A percentile compares a stretch with the other conserved stretches of the same genome.
These are phyloP conservation scores for Drosophila crucigera DNA, from an alignment of 2,888 invertebrate genomes.

Conservation along the genomic window DNA sequence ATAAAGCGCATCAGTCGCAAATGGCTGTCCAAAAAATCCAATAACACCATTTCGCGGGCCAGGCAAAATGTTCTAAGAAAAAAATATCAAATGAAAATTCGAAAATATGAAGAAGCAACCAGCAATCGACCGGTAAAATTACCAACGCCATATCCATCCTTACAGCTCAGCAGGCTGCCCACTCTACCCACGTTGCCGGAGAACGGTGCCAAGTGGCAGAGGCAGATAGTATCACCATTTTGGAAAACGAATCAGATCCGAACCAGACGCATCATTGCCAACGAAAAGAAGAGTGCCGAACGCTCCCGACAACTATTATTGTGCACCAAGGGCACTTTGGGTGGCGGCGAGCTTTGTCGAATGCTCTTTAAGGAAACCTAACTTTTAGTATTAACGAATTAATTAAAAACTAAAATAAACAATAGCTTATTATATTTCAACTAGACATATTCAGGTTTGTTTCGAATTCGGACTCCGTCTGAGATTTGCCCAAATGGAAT, in stretches of 20 bases:
- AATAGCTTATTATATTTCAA: constrained; percentile 14
- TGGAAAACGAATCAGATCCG: constrained; percentile 55
- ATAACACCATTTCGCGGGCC: neutral
- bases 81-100: constrained; percentile 4
- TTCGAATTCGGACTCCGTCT: constrained; percentile 2
- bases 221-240: constrained; percentile 26
- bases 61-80: neutral
- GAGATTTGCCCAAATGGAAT: neutral
- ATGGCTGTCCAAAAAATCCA: neutral
- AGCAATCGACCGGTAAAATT: neutral
- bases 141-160: constrained; percentile 17
- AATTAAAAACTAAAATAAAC: neutral
- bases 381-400: constrained; percentile 16
- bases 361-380: constrained; percentile 77
- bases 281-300: constrained; percentile 77
- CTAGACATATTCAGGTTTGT: constrained; percentile 35
- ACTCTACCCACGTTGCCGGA: neutral
- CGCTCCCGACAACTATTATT: constrained; percentile 74
- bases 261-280: constrained; percentile 75
- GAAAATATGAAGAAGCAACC: neutral
- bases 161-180: neutral
- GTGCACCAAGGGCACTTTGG: constrained; percentile 62
- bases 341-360: constrained; percentile 76
- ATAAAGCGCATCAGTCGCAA: constrained; percentile 15
- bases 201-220: constrained; percentile 1